These are phyloP conservation scores for Dipodomys stephensi DNA, from an alignment of 2,113 vertebrate genomes.

Conservation along the genomic window DNA sequence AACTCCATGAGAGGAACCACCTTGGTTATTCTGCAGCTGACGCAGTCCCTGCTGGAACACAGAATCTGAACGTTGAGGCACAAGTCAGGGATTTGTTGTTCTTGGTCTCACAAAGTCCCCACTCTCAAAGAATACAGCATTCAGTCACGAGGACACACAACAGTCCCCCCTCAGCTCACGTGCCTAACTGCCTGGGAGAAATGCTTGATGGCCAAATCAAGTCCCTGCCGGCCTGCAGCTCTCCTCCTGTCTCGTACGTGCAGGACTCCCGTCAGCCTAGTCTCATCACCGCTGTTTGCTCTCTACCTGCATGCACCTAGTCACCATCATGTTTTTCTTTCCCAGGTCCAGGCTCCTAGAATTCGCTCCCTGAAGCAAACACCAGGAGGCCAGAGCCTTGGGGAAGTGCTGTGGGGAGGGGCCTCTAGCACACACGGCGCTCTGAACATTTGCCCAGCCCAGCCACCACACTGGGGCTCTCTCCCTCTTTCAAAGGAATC, in stretches of 20 bases:
- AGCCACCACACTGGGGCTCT: background rate
- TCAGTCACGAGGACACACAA: background rate
- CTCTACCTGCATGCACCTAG: background rate
- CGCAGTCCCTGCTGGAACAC: background rate
- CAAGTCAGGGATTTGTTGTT: constrained; percentile 31
- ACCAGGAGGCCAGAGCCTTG: background rate
- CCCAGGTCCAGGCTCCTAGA: background rate
- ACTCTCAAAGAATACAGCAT: background rate
- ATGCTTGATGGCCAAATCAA: background rate
- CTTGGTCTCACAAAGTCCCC: constrained; percentile 36
- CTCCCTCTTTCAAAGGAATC: no score
- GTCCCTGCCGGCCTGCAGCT: constrained; percentile 11
- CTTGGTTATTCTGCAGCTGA: background rate
- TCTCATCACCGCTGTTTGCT: background rate
- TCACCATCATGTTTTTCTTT: background rate
- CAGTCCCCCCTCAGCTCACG: no score
- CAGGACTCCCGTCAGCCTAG: fast-evolving
- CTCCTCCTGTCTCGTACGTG: background rate
- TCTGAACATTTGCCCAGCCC: fast-evolving
- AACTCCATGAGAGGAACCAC: constrained; percentile 43
- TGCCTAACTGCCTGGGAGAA: background rate
- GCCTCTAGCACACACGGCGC: fast-evolving
- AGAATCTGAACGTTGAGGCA: background rate
- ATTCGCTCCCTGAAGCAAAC: background rate
- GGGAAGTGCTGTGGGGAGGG: no score